Evolutionary conservation across 2,797 vertebrate genomes (phyloP).

Genomic region (Cottoperca gobio): DNA sequence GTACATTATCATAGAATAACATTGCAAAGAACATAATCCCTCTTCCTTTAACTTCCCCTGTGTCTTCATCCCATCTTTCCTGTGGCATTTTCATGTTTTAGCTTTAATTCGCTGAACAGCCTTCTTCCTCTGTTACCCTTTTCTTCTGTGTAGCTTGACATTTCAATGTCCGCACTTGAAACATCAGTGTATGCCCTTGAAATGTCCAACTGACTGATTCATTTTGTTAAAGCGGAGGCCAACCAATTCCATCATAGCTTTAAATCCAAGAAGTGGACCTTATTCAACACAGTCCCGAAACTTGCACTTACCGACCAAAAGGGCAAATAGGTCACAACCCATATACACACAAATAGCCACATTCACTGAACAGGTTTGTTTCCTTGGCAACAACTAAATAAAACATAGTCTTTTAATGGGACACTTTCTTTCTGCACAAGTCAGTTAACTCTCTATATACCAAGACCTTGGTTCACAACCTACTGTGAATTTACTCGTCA

Average conservation of each 20-base stretch:
- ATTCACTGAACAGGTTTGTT: constrained; percentile 46
- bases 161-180: background rate
- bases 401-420: constrained; percentile 60
- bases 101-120: background rate
- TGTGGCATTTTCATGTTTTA: background rate
- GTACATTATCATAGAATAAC: background rate
- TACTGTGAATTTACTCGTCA: background rate
- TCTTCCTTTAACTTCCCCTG: background rate
- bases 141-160: background rate
- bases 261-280: constrained; percentile 20
- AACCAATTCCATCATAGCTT: constrained; percentile 15
- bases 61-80: background rate
- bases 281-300: constrained; percentile 25
- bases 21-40: background rate
- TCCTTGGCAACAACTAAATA: constrained; percentile 67
- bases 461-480: background rate
- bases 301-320: constrained; percentile 47
- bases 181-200: background rate
- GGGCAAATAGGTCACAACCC: constrained; percentile 34
- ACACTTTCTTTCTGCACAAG: constrained; percentile 9
- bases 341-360: constrained; percentile 58
- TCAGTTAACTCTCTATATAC: constrained; percentile 10
- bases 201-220: background rate
- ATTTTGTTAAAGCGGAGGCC: background rate
- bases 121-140: background rate